Base-by-base conservation (phyloP, 2,797 vertebrate genomes). In the Botia almorhae region DNA sequence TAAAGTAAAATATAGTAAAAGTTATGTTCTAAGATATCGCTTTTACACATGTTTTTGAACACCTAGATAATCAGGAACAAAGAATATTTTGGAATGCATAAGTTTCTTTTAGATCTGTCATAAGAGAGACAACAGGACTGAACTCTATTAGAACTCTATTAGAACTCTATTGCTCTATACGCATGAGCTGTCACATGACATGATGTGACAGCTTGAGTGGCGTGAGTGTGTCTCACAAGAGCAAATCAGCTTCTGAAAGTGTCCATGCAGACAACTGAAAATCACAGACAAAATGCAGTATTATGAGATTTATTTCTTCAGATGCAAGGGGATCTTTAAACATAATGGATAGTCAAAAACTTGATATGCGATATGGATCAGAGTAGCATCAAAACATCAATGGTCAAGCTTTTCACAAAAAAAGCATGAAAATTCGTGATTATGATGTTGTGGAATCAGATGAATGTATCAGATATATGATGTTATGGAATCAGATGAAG, bases 31-130 rank as follows among this genome's bases (percentile, higher is more conserved):
- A 76, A 64, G 67, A 70, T 36, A 75, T 81, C 55, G 61, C 48
- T 83, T 74, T 60, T 79, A 82, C 81, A 63, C 83, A 53, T 83
- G 29, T 4, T 65, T 11, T 5, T n/a, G 83, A 80, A 1, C 29
- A 29, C 51, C 60, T 0, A 17, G 70, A 78, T 80, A 85, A 89
- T 89, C 84, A 60, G 19, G 11, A 77, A 29, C 29, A 1, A 29
- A 29, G 29, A 29, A 29, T 29, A 29, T 29, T 29, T 29, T 29
- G 4, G 89, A 84, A 87, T 89, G 55, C 85, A 29, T 29, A 29
- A 29, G 29, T 29, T 29, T 29, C 29, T 29, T 29, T 4, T 29
- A 70, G 53, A 74, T 82, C 55, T 60, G 67, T 67, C 71, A 75
- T 75, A 14, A 12, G 7, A 56, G 81, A 79, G 76, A 69, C 50